Evolutionary conservation across 2,797 vertebrate genomes (phyloP).

Genomic region (Neostethus bicornis): DNA sequence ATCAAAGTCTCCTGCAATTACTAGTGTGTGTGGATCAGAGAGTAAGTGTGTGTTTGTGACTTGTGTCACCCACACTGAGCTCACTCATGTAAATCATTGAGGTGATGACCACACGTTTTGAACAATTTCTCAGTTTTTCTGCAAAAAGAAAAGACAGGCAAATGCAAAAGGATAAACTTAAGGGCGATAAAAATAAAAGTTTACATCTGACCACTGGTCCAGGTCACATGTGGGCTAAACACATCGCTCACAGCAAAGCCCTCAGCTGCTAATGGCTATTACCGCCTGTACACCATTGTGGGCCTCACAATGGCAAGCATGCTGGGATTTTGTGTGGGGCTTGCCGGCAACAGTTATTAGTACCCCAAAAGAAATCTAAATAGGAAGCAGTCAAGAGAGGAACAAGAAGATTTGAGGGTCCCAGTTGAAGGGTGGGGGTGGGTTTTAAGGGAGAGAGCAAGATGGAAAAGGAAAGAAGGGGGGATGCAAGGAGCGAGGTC

Average conservation of each 20-base stretch:
- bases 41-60: constrained; percentile 27
- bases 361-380: constrained; percentile 67
- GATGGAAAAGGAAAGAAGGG: constrained; percentile 33
- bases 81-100: constrained; percentile 37
- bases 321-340: constrained; percentile 77
- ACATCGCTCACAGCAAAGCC: constrained; percentile 58
- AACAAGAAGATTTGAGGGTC: constrained; percentile 80
- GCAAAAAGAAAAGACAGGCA: neutral
- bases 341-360: constrained; percentile 81
- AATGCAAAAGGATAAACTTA: constrained; percentile 22
- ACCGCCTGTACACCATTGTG: constrained; percentile 76
- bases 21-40: constrained; percentile 57
- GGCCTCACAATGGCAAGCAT: constrained; percentile 75
- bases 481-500: constrained; percentile 65
- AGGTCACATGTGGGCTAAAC: constrained; percentile 61
- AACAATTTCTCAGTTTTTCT: constrained; percentile 7
- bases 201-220: constrained; percentile 35
- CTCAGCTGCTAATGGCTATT: constrained; percentile 76
- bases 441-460: constrained; percentile 46
- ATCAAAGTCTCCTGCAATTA: constrained; percentile 69
- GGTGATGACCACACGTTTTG: constrained; percentile 15
- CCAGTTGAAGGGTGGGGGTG: constrained; percentile 41
- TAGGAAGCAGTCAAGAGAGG: constrained; percentile 68
- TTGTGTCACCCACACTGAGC: constrained; percentile 29
- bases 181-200: constrained; percentile 20